Percentiles rank a stretch among this genome's conserved stretches.
phyloP scores from a whole-genome alignment of 2,113 vertebrate genomes.

The Eptatretus burgeri region DNA sequence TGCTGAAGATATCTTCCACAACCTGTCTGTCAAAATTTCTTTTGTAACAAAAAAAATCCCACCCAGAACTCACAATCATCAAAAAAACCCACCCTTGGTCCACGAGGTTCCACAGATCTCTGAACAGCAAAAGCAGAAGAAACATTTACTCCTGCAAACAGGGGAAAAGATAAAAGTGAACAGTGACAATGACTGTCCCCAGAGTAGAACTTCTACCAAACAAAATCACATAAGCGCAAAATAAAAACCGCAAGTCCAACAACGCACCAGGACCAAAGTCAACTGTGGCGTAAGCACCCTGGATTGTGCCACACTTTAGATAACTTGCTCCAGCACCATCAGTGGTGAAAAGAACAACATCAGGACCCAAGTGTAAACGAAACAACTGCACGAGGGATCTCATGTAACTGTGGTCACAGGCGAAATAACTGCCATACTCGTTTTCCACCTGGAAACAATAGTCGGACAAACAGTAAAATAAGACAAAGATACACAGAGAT shows the following conservation, averaged over 20 bases:
- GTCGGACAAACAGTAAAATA: too few relatives aligned
- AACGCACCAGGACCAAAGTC: conserved; percentile 63
- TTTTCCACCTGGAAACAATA: conserved; percentile 40
- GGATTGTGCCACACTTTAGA: conserved; percentile 43
- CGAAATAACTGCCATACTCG: conserved; percentile 63
- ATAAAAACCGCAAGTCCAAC: too few relatives aligned
- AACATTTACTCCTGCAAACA: too few relatives aligned
- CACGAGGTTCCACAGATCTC: too few relatives aligned
- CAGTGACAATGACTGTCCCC: not conserved
- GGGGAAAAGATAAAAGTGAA: not conserved
- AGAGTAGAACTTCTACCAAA: not conserved
- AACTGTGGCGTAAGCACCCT: conserved; percentile 46
- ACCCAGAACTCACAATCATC: too few relatives aligned
- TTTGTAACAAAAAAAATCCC: too few relatives aligned
- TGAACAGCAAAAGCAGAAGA: too few relatives aligned
- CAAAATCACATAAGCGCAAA: not conserved
- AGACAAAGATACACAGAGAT: not conserved
- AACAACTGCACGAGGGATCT: conserved; percentile 33
- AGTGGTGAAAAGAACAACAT: conserved; percentile 61
- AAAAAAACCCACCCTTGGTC: too few relatives aligned
- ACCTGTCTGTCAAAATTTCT: too few relatives aligned
- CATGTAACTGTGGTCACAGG: conserved; percentile 54
- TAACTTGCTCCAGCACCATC: conserved; percentile 28
- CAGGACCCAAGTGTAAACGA: conserved; percentile 27
- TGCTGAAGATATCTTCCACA: too few relatives aligned